A percentile compares a stretch with the other conserved stretches of the same genome.
Conservation (phyloP, 2,888 invertebrate genomes). For the Cephus runcator region DNA sequence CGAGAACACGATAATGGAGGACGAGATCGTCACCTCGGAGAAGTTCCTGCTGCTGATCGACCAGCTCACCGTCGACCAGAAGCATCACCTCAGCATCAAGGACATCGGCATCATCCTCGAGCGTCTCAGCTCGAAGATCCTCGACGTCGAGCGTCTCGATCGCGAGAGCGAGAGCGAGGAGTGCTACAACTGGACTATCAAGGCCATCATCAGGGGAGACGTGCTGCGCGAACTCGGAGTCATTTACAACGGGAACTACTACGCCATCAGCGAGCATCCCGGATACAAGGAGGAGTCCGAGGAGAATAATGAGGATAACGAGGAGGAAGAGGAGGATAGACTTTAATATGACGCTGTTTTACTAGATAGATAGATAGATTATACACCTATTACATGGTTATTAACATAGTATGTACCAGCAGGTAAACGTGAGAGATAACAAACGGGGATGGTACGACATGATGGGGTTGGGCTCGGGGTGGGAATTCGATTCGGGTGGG, state of each 20-base stretch:
- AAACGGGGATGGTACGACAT: constrained; percentile 6
- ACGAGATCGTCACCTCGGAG: constrained; percentile 88
- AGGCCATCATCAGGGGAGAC: constrained; percentile 92
- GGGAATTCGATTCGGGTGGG: constrained; percentile 5
- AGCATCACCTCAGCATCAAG: constrained; percentile 91
- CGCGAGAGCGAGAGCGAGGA: constrained; percentile 93
- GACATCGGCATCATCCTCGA: constrained; percentile 95
- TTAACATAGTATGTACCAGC: constrained; percentile 43
- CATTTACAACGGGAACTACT: constrained; percentile 95
- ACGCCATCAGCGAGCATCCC: constrained; percentile 94
- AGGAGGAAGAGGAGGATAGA: constrained; percentile 82
- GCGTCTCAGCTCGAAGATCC: constrained; percentile 90
- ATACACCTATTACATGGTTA: constrained; percentile 56
- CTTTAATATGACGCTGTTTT: constrained; percentile 63
- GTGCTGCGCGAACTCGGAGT: constrained; percentile 91
- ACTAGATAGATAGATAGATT: constrained; percentile 54
- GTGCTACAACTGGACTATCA: constrained; percentile 97
- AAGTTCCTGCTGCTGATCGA: constrained; percentile 94
- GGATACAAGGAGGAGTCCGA: constrained; percentile 92
- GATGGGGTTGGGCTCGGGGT: constrained; percentile 11
- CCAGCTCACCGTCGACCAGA: constrained; percentile 92
- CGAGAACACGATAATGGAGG: constrained; percentile 92
- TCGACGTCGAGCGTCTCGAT: constrained; percentile 92
- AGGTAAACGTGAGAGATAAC: constrained; percentile 14
- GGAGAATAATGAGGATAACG: constrained; percentile 85